Percentiles rank a stretch among this genome's conserved stretches.
Conservation (phyloP, 2,113 vertebrate species). For the Triplophysa rosa region DNA sequence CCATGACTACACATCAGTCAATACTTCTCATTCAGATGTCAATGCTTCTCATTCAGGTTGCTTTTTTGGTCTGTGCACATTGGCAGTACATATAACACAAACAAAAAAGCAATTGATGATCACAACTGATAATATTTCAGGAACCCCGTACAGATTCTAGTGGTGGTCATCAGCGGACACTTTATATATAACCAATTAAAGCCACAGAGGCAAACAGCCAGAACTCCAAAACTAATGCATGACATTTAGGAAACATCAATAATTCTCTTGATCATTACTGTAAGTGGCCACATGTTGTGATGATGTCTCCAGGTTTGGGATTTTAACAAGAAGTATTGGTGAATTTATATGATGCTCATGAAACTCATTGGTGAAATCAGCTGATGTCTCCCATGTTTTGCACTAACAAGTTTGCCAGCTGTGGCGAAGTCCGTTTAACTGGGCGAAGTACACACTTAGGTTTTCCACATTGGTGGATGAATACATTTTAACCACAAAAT, state of each 20-base stretch:
- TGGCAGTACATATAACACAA: neutral
- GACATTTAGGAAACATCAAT: constrained; percentile 2
- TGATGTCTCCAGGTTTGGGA: neutral
- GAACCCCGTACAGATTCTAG: neutral
- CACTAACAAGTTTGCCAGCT: neutral
- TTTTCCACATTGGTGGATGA: constrained; percentile 54
- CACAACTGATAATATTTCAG: neutral
- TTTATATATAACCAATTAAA: neutral
- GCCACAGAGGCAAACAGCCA: neutral
- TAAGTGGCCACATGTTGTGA: neutral
- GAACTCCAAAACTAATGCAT: neutral
- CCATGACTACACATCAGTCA: too few relatives aligned
- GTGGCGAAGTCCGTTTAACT: constrained; percentile 37
- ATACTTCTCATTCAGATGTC: too few relatives aligned
- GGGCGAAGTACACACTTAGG: constrained; percentile 47
- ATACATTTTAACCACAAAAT: constrained; percentile 63
- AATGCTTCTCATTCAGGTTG: too few relatives aligned
- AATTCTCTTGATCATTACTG: neutral
- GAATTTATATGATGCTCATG: neutral
- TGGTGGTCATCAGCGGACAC: neutral
- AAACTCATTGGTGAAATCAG: neutral
- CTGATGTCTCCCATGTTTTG: constrained; percentile 5
- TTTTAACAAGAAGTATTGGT: constrained; percentile 6
- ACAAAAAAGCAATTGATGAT: neutral
- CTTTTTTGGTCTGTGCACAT: too few relatives aligned